Percentiles rank a stretch among this genome's conserved stretches.
phyloP scores from a whole-genome alignment of 2,113 vertebrate species.

The Orthonyx spaldingii region DNA sequence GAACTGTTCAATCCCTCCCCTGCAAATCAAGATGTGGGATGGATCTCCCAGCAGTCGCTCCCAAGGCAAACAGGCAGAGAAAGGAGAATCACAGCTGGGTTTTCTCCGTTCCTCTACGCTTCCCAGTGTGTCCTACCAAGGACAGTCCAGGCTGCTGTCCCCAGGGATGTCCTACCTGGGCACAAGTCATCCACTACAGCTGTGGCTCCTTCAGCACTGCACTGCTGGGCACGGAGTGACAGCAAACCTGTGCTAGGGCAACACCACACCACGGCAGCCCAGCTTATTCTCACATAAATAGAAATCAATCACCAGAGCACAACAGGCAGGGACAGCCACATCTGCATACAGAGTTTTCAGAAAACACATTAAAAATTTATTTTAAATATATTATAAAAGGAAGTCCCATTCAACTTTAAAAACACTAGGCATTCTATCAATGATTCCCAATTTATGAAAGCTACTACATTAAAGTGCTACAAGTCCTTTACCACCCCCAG shows the following conservation, averaged over 20 bases:
- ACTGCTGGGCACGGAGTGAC: not conserved
- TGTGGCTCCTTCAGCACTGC: not conserved
- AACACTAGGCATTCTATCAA: slow-evolving; percentile 62
- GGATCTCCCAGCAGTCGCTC: not conserved
- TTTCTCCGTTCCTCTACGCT: not conserved
- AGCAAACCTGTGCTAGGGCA: not conserved
- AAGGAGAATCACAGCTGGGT: not conserved
- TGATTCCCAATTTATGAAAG: slow-evolving; percentile 51
- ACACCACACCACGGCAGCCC: not conserved
- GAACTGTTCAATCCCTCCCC: not conserved
- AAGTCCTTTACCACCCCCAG: slow-evolving; percentile 42
- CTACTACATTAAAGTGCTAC: slow-evolving; percentile 70
- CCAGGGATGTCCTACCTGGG: not conserved
- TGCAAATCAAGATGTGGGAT: not conserved
- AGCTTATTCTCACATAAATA: not conserved
- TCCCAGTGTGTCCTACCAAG: not conserved
- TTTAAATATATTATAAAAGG: slow-evolving; percentile 69
- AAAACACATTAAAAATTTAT: slow-evolving; percentile 73
- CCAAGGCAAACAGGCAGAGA: not conserved
- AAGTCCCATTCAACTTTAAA: slow-evolving; percentile 59
- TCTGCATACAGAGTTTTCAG: slow-evolving; percentile 29
- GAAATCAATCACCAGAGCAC: not conserved
- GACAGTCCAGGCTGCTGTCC: not conserved
- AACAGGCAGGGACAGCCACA: not conserved
- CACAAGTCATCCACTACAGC: not conserved